Evolutionary conservation across 2,888 invertebrate genomes (phyloP).

Genomic region (Leucophenga montana): DNA sequence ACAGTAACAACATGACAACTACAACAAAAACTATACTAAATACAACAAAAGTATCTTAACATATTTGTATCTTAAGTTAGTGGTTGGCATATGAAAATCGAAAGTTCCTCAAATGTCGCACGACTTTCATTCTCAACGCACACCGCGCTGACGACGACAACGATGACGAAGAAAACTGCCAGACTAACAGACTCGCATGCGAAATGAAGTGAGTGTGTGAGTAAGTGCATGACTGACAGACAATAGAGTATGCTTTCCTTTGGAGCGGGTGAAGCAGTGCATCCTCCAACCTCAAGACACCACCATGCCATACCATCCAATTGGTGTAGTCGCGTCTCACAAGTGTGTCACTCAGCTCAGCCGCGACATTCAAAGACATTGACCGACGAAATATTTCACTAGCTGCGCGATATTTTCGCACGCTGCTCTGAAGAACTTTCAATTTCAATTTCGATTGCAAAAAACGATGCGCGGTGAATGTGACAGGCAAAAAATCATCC

Average conservation of each 20-base stretch:
- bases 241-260: constrained; percentile 11
- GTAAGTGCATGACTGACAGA: constrained; percentile 6
- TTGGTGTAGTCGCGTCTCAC: neutral
- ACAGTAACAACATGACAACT: neutral
- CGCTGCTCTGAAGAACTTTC: constrained; percentile 20
- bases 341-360: constrained; percentile 13
- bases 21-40: neutral
- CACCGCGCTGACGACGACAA: constrained; percentile 35
- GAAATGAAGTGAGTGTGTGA: constrained; percentile 2
- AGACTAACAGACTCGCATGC: neutral
- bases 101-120: constrained; percentile 13
- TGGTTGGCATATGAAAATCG: constrained; percentile 14
- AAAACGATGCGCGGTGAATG: constrained; percentile 5
- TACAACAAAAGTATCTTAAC: constrained; percentile 17
- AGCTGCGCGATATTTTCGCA: constrained; percentile 19
- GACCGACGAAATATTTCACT: constrained; percentile 16
- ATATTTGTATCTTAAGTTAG: constrained; percentile 1
- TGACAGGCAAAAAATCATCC: constrained; percentile 11
- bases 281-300: too few species aligned
- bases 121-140: constrained; percentile 22
- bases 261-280: neutral
- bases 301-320: too few species aligned
- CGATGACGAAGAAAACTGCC: neutral
- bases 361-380: neutral
- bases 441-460: constrained; percentile 18